Conservation (phyloP, 2,113 vertebrate species). For the Phaetusa simplex region DNA sequence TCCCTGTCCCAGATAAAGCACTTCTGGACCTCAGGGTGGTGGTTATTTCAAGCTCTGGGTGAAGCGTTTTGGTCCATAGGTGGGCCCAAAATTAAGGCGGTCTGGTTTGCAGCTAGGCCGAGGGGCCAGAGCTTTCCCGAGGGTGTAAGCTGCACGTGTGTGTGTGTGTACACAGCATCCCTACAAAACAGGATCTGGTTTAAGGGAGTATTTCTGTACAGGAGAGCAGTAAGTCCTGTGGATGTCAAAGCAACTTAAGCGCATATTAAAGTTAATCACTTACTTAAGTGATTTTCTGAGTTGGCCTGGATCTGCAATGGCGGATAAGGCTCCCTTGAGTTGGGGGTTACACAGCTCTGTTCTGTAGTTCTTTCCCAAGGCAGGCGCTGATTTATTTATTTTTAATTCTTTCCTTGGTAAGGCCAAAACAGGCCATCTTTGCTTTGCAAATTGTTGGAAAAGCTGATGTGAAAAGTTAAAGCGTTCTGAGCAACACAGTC, state of each 20-base stretch:
- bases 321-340: not conserved
- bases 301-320: not conserved
- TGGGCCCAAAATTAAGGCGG: not conserved
- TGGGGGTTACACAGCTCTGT: not conserved
- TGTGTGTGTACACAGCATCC: not conserved
- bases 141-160: not conserved
- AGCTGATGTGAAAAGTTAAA: not conserved
- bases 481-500: not conserved
- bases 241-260: slow-evolving; percentile 42
- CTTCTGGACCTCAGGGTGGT: not conserved
- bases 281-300: slow-evolving; percentile 41
- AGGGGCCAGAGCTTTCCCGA: not conserved
- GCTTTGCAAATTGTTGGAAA: not conserved
- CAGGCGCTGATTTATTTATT: not conserved
- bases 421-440: not conserved
- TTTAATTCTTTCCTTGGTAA: not conserved
- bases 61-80: not conserved
- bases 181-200: not conserved
- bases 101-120: not conserved
- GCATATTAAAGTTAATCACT: slow-evolving; percentile 11
- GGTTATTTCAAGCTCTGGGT: not conserved
- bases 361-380: not conserved
- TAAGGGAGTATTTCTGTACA: slow-evolving; percentile 41
- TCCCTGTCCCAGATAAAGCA: not conserved
- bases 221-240: not conserved